A percentile compares a stretch with the other conserved stretches of the same genome.
phyloP scores from a whole-genome alignment of 2,113 vertebrate species.

The Porphyrio hochstetteri region DNA sequence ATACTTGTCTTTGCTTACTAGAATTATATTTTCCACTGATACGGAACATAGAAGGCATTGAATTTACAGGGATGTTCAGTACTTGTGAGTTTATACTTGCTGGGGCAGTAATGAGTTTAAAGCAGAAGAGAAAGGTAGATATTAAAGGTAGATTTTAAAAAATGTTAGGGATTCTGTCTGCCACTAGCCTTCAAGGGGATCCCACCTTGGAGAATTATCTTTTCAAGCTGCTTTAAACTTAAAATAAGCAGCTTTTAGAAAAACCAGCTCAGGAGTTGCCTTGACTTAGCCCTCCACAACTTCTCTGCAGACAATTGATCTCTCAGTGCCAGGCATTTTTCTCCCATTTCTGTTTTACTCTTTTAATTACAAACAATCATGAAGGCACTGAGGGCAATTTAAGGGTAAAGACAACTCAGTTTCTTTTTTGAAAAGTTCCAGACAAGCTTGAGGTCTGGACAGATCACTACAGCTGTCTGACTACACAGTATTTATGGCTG shows the following conservation, averaged over 20 bases:
- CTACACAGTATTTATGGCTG: constrained; percentile 21
- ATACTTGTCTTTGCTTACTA: neutral
- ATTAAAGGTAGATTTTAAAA: neutral
- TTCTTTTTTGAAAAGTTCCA: constrained; percentile 37
- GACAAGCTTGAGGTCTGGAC: neutral
- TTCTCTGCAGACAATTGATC: neutral
- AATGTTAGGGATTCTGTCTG: neutral
- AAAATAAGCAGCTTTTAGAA: neutral
- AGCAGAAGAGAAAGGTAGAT: neutral
- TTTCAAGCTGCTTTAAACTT: neutral
- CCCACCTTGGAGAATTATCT: neutral
- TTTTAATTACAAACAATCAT: neutral
- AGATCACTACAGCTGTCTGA: constrained; percentile 11
- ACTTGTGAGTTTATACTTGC: neutral
- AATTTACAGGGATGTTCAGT: neutral
- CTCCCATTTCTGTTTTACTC: constrained; percentile 15
- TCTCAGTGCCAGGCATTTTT: constrained; percentile 10
- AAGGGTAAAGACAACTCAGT: neutral
- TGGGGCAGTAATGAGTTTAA: neutral
- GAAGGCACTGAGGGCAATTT: neutral
- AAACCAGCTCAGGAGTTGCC: neutral
- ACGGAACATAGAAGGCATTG: neutral
- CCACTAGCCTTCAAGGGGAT: neutral
- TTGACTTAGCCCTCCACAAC: neutral
- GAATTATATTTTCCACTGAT: neutral